phyloP scores from a whole-genome alignment of 1,140 invertebrate species.

The Zaprionus kolodkinae region DNA sequence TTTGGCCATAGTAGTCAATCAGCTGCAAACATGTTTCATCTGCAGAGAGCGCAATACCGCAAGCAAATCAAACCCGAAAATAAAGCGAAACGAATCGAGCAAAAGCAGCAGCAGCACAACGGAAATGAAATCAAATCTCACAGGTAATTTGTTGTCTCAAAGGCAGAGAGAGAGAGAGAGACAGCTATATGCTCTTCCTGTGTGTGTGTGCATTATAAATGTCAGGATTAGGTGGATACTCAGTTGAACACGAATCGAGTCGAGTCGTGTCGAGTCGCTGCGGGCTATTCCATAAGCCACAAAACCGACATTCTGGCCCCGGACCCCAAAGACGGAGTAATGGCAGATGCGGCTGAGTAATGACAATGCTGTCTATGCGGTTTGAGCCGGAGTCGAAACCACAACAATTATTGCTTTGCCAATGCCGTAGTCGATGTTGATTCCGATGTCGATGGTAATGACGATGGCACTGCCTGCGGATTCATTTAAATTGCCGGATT shows the following conservation, averaged over 20 bases:
- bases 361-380: conserved; percentile 43
- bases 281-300: conserved; percentile 42
- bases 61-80: conserved; percentile 34
- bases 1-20: conserved; percentile 25
- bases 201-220: conserved; percentile 67
- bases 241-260: not conserved
- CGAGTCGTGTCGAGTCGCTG: conserved; percentile 19
- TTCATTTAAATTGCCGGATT: conserved; percentile 74
- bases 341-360: conserved; percentile 66
- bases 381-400: conserved; percentile 45
- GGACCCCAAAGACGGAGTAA: conserved; percentile 17
- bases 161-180: not conserved
- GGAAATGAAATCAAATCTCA: conserved; percentile 78
- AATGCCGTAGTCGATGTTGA: conserved; percentile 33
- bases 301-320: conserved; percentile 19
- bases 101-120: conserved; percentile 36
- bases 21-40: conserved; percentile 34
- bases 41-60: not conserved
- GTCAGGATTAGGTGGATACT: conserved; percentile 56
- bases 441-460: not conserved
- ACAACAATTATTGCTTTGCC: conserved; percentile 69
- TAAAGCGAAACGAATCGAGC: conserved; percentile 43
- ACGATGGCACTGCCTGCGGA: conserved; percentile 38
- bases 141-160: conserved; percentile 75
- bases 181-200: conserved; percentile 17